Base-by-base conservation (phyloP, 2,113 vertebrate species). In the Protobothrops mucrosquamatus region DNA sequence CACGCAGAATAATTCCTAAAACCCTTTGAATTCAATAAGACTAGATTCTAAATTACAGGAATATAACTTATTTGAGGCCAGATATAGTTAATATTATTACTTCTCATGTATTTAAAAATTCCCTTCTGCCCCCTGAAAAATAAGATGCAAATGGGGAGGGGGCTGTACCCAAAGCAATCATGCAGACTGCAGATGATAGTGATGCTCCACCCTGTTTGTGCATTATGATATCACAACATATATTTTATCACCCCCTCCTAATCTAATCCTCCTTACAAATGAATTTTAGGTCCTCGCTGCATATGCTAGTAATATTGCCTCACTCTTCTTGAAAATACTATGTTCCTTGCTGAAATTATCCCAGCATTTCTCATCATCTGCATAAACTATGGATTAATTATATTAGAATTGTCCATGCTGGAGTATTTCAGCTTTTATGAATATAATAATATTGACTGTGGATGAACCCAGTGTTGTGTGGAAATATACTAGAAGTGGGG, bases 1-100 rank as follows among this genome's bases (percentile, higher is more conserved):
- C 95, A 95, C 89, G 94, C 95, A 34, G 92, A 93, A 81, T 39
- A 94, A 94, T 61, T 4, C 89, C 29, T 92, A 81, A 20, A 39
- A 39, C 69, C 15, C 34, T 39, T 39, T 74, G n/a, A 81, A n/a
- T 39, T 81, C 69, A 39, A 22, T 81, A 81, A 39, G 2, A 81
- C 7, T 81, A 81, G 2, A 34, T 81, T 81, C n/a, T 81, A 20
- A 81, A 81, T 81, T 15, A 39, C 2, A 81, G 2, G n/a, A 39
- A 39, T 74, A 74, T 39, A 74, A 39, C 15, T 74, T 74, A 2
- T 74, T 74, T 74, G 5, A 15, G n/a, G 15, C 69, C 69, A 74
- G 5, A 39, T 74, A 74, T 20, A 74, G n/a, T 34, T 74, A 18
- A 74, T 74, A 74, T 74, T n/a, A 74, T 74, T 74, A 74, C 64